Percentiles rank a stretch among this genome's conserved stretches.
Conservation (phyloP, 2,888 invertebrate genomes). For the Agonopterix alstromeriana region DNA sequence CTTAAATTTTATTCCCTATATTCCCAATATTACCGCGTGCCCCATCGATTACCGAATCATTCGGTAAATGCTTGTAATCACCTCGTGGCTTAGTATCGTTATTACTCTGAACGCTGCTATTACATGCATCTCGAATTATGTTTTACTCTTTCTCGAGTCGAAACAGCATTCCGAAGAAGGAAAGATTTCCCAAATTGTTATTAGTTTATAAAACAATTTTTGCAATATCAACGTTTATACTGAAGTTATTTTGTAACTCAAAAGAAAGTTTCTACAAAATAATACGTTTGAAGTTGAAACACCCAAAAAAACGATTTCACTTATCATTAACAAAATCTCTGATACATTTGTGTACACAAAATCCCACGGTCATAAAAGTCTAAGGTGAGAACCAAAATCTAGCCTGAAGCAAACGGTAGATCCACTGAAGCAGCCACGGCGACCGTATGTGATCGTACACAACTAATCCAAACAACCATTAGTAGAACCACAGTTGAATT, state of each 20-base stretch:
- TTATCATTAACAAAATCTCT: conserved; percentile 52
- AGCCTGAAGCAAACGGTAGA: conserved; percentile 73
- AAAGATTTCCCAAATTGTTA: conserved; percentile 1
- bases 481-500: conserved; percentile 40
- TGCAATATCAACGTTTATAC: too few relatives aligned
- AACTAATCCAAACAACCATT: conserved; percentile 23
- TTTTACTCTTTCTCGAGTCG: conserved; percentile 13
- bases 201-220: background rate
- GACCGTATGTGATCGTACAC: conserved; percentile 39
- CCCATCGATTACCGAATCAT: conserved; percentile 62
- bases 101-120: conserved; percentile 55
- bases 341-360: conserved; percentile 29
- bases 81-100: conserved; percentile 55
- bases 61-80: conserved; percentile 70
- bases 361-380: conserved; percentile 69
- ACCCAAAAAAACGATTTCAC: conserved; percentile 22
- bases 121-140: conserved; percentile 25
- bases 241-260: too few relatives aligned
- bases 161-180: conserved; percentile 14
- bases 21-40: conserved; percentile 48
- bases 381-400: conserved; percentile 58
- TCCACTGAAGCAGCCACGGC: conserved; percentile 64
- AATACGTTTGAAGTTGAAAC: too few relatives aligned
- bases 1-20: conserved; percentile 28
- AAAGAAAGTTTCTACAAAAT: too few relatives aligned